These are phyloP conservation scores for Eupithecia insigniata DNA, from an alignment of 2,888 invertebrate species.

Conservation along the genomic window DNA sequence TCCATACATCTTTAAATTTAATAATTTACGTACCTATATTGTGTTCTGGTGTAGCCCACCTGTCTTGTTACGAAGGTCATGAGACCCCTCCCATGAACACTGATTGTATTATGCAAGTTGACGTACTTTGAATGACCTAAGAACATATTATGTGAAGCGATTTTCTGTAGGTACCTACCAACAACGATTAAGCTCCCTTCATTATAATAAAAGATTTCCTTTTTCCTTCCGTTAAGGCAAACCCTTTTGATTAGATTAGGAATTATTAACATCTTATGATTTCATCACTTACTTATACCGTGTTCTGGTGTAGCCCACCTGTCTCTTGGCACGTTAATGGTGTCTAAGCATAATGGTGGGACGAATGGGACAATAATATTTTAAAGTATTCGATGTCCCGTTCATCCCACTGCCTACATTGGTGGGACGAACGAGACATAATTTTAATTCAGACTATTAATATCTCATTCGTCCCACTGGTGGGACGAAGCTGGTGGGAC, in stretches of 20 bases:
- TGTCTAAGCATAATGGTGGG: too few relatives aligned
- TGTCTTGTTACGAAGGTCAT: conserved; percentile 23
- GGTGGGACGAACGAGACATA: too few relatives aligned
- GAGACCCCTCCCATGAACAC: conserved; percentile 7
- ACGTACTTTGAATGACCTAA: conserved; percentile 13
- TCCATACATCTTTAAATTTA: conserved; percentile 5
- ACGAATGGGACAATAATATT: too few relatives aligned
- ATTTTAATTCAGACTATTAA: too few relatives aligned
- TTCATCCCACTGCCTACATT: too few relatives aligned
- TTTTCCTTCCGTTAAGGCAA: too few relatives aligned
- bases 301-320: conserved; percentile 12
- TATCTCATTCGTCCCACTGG: too few relatives aligned
- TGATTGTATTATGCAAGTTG: conserved; percentile 12
- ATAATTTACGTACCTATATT: conserved; percentile 2
- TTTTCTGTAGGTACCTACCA: background rate
- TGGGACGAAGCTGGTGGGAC: too few relatives aligned
- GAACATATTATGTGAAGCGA: conserved; percentile 9
- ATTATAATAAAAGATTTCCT: conserved; percentile 35
- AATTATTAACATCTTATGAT: conserved; percentile 5
- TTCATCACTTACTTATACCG: background rate
- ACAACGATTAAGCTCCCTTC: conserved; percentile 1
- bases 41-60: conserved; percentile 10
- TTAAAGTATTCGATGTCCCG: too few relatives aligned
- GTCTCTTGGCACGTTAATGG: conserved; percentile 23
- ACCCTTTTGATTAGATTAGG: background rate